These are phyloP conservation scores for Montipora efflorescens DNA, from an alignment of 64 coral and sea anemone species.

Conservation along the genomic window DNA sequence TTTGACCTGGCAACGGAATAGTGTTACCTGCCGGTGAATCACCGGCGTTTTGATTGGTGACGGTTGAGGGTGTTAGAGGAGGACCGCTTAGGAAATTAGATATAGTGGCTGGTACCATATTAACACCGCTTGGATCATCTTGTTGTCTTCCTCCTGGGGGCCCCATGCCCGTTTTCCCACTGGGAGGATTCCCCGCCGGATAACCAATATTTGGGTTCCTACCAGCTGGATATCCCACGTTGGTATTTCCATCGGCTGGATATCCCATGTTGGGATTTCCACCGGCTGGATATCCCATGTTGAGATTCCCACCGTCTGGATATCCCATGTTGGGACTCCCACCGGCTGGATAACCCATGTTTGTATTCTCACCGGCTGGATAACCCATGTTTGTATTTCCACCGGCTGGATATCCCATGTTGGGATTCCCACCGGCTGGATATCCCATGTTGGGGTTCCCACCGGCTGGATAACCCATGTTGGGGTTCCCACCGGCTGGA, in stretches of 20 bases:
- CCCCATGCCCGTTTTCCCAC: too few relatives aligned
- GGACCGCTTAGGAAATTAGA: slow-evolving; percentile 21
- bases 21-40: not conserved
- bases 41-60: not conserved
- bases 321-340: not conserved
- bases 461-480: not conserved
- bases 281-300: not conserved
- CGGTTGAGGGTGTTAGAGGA: not conserved
- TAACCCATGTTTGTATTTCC: not conserved
- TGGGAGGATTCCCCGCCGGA: not conserved
- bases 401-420: not conserved
- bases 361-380: not conserved
- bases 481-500: not conserved
- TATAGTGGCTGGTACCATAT: not conserved
- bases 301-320: not conserved
- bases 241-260: not conserved
- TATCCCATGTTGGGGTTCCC: not conserved
- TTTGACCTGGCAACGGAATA: not conserved
- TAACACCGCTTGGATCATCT: not conserved
- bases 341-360: slow-evolving; percentile 17
- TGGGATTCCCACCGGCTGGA: not conserved
- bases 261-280: not conserved
- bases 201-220: not conserved
- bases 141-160: too few relatives aligned
- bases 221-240: not conserved